Conservation (phyloP, 2,888 invertebrate genomes). For the Hirtodrosophila confusa region DNA sequence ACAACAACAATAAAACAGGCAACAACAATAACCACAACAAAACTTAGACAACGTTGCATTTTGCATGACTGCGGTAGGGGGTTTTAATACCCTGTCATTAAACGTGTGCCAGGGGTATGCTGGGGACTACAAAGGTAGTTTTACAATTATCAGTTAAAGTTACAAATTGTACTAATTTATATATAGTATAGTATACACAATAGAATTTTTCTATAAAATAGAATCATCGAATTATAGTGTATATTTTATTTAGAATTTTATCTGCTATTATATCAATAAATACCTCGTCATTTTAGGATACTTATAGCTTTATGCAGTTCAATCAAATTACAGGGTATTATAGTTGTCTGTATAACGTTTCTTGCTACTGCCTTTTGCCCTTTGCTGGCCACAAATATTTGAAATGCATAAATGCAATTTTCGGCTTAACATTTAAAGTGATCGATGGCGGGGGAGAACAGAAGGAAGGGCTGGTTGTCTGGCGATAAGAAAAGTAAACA, state of each 20-base stretch:
- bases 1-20: slow-evolving; percentile 27
- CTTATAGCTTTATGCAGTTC: too few species aligned
- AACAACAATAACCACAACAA: slow-evolving; percentile 21
- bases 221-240: too few species aligned
- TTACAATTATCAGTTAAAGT: not conserved
- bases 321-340: slow-evolving; percentile 30
- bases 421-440: slow-evolving; percentile 54
- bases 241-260: too few species aligned
- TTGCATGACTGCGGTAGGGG: slow-evolving; percentile 49
- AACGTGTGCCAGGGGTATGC: slow-evolving; percentile 13
- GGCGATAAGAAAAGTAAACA: slow-evolving; percentile 32
- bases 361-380: slow-evolving; percentile 51
- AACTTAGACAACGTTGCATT: slow-evolving; percentile 57
- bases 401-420: slow-evolving; percentile 70
- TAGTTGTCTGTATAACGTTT: slow-evolving; percentile 7
- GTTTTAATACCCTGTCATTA: slow-evolving; percentile 38
- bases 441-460: slow-evolving; percentile 4
- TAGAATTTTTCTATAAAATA: too few species aligned
- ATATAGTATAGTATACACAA: too few species aligned
- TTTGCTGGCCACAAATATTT: slow-evolving; percentile 60
- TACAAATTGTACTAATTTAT: too few species aligned
- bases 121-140: too few species aligned
- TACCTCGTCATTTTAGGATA: too few species aligned
- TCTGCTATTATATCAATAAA: too few species aligned
- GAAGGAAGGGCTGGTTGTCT: slow-evolving; percentile 19